Evolutionary conservation across 2,888 invertebrate genomes (phyloP).

Genomic region (Pollenia labialis): DNA sequence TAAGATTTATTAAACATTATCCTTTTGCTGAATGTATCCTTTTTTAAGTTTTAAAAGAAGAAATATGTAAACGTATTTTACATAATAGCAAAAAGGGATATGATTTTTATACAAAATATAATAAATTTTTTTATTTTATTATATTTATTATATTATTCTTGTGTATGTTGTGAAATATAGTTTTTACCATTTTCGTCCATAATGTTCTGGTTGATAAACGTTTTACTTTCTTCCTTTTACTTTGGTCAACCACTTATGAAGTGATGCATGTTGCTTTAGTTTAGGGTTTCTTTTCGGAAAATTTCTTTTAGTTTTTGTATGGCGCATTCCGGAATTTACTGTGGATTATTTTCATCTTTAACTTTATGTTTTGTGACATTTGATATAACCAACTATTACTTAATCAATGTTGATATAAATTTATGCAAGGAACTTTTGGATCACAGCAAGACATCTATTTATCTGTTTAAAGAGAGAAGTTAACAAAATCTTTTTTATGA

Average conservation of each 20-base stretch:
- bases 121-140: slow-evolving; percentile 32
- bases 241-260: slow-evolving; percentile 3
- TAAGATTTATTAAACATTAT: slow-evolving; percentile 63
- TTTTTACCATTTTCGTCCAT: slow-evolving; percentile 22
- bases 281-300: too few species aligned
- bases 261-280: neutral
- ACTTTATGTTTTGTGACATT: too few species aligned
- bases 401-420: too few species aligned
- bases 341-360: too few species aligned
- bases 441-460: too few species aligned
- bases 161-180: slow-evolving; percentile 2
- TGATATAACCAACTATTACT: too few species aligned
- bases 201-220: slow-evolving; percentile 29
- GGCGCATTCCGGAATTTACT: too few species aligned
- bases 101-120: slow-evolving; percentile 40
- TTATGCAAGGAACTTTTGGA: too few species aligned
- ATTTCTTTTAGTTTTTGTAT: too few species aligned
- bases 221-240: neutral
- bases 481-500: too few species aligned
- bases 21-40: slow-evolving; percentile 43
- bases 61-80: slow-evolving; percentile 24
- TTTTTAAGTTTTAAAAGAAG: slow-evolving; percentile 17
- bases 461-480: too few species aligned
- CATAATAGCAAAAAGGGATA: slow-evolving; percentile 22
- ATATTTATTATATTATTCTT: slow-evolving; percentile 30